These are phyloP conservation scores for Stenolophus ochropezus DNA, from an alignment of 2,888 invertebrate species.

Conservation along the genomic window DNA sequence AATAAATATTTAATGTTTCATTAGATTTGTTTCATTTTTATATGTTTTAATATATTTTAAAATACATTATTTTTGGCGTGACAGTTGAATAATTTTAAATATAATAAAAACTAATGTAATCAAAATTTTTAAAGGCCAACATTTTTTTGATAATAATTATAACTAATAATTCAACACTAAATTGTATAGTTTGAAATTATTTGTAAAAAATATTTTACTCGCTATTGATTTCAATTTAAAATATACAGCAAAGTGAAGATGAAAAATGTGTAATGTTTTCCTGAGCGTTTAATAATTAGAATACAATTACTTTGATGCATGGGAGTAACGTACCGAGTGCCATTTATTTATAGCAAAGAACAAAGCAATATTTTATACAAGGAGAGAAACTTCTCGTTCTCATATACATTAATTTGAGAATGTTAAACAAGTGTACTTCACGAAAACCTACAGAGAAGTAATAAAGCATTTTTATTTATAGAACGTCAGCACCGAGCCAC, in stretches of 20 bases:
- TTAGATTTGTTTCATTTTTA: not conserved
- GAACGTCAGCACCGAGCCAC: constrained; percentile 1
- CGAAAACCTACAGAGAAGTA: constrained; percentile 8
- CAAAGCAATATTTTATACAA: not conserved
- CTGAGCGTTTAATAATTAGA: not conserved
- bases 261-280: too few species aligned
- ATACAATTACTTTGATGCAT: not conserved
- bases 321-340: not conserved
- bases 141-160: too few species aligned
- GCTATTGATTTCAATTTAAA: too few species aligned
- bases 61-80: too few species aligned
- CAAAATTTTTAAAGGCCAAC: too few species aligned
- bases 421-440: constrained; percentile 27
- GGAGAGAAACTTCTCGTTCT: constrained; percentile 9
- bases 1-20: not conserved
- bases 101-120: too few species aligned
- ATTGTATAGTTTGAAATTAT: too few species aligned
- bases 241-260: too few species aligned
- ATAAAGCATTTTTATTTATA: constrained; percentile 44
- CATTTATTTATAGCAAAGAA: not conserved
- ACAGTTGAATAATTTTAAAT: too few species aligned
- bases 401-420: constrained; percentile 31
- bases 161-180: too few species aligned
- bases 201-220: too few species aligned
- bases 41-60: too few species aligned